These are phyloP conservation scores for Patella caerulea DNA, from an alignment of 2,888 invertebrate genomes.

Conservation along the genomic window DNA sequence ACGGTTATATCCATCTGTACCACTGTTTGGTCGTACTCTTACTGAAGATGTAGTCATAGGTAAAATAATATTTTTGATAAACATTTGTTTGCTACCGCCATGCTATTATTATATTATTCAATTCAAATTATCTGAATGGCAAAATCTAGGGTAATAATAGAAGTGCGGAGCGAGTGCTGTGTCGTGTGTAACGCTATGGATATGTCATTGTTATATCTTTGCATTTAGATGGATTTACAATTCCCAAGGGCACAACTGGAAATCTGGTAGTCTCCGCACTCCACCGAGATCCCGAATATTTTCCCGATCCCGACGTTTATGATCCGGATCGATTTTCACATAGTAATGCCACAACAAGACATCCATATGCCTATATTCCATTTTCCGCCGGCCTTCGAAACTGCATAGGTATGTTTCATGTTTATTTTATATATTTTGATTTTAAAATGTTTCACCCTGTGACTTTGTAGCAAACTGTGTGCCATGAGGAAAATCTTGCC, in stretches of 20 bases:
- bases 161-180: too few species aligned
- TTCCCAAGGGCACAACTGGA: slow-evolving; percentile 59
- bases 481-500: too few species aligned
- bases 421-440: background rate
- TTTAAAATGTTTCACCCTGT: background rate
- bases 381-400: slow-evolving; percentile 74
- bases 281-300: slow-evolving; percentile 78
- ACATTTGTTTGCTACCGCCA: too few species aligned
- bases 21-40: slow-evolving; percentile 70
- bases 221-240: slow-evolving; percentile 34
- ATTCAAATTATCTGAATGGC: background rate
- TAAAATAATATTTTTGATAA: slow-evolving; percentile 13
- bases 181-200: background rate
- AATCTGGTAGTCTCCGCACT: slow-evolving; percentile 56
- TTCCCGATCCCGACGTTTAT: slow-evolving; percentile 80
- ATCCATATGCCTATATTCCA: slow-evolving; percentile 74
- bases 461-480: too few species aligned
- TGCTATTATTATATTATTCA: background rate
- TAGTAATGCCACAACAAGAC: slow-evolving; percentile 81
- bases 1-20: slow-evolving; percentile 73
- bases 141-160: too few species aligned
- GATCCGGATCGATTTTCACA: slow-evolving; percentile 86
- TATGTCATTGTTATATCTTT: slow-evolving; percentile 1
- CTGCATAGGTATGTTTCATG: slow-evolving; percentile 71
- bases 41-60: slow-evolving; percentile 59